Base-by-base conservation (phyloP, 2,113 vertebrate species). In the Cettia cetti region DNA sequence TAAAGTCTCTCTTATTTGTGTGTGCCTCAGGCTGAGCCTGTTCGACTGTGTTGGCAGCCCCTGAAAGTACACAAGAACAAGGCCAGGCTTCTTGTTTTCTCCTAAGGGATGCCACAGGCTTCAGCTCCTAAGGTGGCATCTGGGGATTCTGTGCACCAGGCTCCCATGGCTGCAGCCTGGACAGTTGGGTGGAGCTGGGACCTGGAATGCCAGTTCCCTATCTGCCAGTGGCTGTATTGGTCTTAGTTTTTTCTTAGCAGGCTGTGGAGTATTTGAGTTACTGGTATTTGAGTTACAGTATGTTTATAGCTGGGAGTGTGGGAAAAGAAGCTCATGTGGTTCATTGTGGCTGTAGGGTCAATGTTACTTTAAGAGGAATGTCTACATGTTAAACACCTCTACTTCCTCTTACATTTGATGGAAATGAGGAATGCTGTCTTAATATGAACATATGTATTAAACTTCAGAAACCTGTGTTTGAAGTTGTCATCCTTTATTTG, bases 161-260 rank as follows among this genome's bases (percentile, higher is more conserved):
- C 23, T 78, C 17, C 56, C 3, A 1, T 40, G 9, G 0, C 0
- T 56, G n/a, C 66, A 60, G 14, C 35, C 23, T 59, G 44, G 33
- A 47, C 47, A 40, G 35, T 0, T 13, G 2, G 15, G 57, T 76
- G 45, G 50, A 86, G 26, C n/a, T 63, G 40, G 22, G 54, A 20
- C 31, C 13, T 54, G 52, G 26, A 63, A 70, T 82, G 33, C 52
- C 6, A 2, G 39, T 71, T 56, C 13, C 19, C 28, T 56, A 2
- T 50, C 12, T 90, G 53, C 30, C 24, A 17, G 52, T 49, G 37
- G 44, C 27, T 71, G 13, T 39, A 7, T 57, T 71, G 52, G 8
- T 53, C 53, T 68, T 21, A 4, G 19, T 54, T 79, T 42, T 88
- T 63, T 56, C 30, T 66, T 28, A 69, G 44, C 20, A 7, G 23